Base-by-base conservation (phyloP, 2,888 invertebrate species). In the Rhagonycha fulva region DNA sequence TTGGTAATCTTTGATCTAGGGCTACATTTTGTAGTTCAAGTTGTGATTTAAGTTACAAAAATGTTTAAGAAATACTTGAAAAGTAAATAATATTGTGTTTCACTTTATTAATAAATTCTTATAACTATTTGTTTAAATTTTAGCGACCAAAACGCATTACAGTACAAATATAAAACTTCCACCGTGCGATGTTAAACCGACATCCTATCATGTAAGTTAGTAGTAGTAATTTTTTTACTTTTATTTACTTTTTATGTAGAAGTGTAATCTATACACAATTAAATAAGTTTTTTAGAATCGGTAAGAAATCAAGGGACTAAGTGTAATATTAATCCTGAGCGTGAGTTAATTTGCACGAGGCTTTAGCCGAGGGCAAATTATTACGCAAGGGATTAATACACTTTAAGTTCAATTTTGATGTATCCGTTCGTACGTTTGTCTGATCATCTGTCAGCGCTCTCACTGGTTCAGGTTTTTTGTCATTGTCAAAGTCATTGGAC, bases 121-220 rank as follows among this genome's bases (percentile, higher is more conserved):
- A 9, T 63, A n/a, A 14, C n/a, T 14, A 68, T 14, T 26, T 28
- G 7, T 47, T 47, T 28, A 4, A 47, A 1, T 68, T 24, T 14
- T n/a, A 68, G 26, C 4, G 12, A n/a, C n/a, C 14, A 73, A 73
- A 73, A 68, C 24, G 14, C n/a, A 10, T 24, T 69, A 69, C 32
- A 69, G 32, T 19, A 23, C n/a, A 23, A 61, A 14, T 23, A 69
- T 69, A 69, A 28, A 68, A 32, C 74, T 85, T 75, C 84, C 84
- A n/a, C 70, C 80, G 75, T 86, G 86, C 78, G 82, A 86, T 80
- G 86, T 87, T 82, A 77, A 76, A 26, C 87, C 87, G 3, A 83
- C 83, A 76, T 82, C 83, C 78, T 88, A 87, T 80, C 79, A 81
- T 76, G 88, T 87, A 84, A 19, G 19, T 19, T 19, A 82, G 83